A percentile compares a stretch with the other conserved stretches of the same genome.
Evolutionary conservation across 2,888 invertebrate species (phyloP).

Genomic region (Cistogaster globosa): DNA sequence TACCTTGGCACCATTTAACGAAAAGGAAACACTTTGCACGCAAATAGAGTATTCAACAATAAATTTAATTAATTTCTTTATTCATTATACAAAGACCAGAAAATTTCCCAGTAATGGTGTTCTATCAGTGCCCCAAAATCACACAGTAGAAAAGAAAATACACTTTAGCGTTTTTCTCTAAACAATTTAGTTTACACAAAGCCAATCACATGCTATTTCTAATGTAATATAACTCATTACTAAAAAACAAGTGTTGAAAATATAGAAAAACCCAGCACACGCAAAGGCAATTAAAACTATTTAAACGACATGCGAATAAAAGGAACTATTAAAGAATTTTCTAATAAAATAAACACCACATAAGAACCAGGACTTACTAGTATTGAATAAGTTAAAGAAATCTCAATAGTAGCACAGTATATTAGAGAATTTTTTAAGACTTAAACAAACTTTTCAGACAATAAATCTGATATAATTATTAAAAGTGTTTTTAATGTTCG

Average conservation of each 20-base stretch:
- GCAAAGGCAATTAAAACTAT: conserved; percentile 82
- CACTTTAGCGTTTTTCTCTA: background rate
- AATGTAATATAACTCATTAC: conserved; percentile 32
- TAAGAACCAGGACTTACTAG: conserved; percentile 23
- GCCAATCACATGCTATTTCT: conserved; percentile 62
- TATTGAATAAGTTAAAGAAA: no score
- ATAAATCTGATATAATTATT: conserved; percentile 57
- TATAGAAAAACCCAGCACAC: conserved; percentile 77
- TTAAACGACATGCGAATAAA: conserved; percentile 81
- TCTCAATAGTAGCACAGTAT: conserved; percentile 52
- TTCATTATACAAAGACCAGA: conserved; percentile 14
- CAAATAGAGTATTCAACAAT: conserved; percentile 53
- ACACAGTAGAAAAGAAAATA: conserved; percentile 15
- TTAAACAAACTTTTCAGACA: background rate
- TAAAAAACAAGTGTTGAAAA: background rate
- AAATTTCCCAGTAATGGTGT: conserved; percentile 57
- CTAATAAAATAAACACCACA: conserved; percentile 14
- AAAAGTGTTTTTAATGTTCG: conserved; percentile 29
- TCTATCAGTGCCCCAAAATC: conserved; percentile 67
- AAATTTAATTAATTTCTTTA: conserved; percentile 24
- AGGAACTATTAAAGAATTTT: background rate
- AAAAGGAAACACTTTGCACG: conserved; percentile 42
- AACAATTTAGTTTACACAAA: conserved; percentile 38
- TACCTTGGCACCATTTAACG: conserved; percentile 53
- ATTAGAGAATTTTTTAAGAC: background rate